phyloP scores from a whole-genome alignment of 2,888 invertebrate species.

The Hydroisotoma schaefferi region DNA sequence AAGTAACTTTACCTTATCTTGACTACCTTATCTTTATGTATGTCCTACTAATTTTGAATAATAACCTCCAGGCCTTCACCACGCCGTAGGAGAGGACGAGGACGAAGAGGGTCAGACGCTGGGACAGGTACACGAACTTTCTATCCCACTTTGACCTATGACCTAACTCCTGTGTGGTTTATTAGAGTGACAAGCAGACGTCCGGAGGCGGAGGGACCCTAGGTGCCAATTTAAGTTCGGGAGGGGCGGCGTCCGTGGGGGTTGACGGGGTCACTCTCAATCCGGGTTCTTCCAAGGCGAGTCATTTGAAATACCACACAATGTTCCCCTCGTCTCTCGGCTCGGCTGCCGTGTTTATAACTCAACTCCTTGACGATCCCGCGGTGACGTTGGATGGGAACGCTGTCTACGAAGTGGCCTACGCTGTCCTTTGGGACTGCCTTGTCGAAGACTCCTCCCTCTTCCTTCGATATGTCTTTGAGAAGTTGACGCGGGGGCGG shows the following conservation, averaged over 20 bases:
- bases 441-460: conserved; percentile 96
- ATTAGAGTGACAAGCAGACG: conserved; percentile 30
- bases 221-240: conserved; percentile 26
- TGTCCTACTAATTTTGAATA: not conserved
- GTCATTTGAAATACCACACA: conserved; percentile 55
- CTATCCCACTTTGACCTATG: not conserved
- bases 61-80: conserved; percentile 41
- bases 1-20: conserved; percentile 62
- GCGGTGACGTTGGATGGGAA: conserved; percentile 91
- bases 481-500: conserved; percentile 86
- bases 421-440: conserved; percentile 96
- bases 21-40: conserved; percentile 1
- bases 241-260: conserved; percentile 24
- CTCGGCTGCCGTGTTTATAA: conserved; percentile 91
- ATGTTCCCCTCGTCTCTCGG: conserved; percentile 96
- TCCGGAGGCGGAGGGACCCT: conserved; percentile 17
- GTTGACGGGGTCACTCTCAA: conserved; percentile 45
- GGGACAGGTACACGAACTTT: conserved; percentile 18
- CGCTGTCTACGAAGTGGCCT: conserved; percentile 95
- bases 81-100: conserved; percentile 47
- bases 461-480: conserved; percentile 91
- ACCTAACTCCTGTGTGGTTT: not conserved
- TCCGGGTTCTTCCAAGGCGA: conserved; percentile 48
- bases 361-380: conserved; percentile 90
- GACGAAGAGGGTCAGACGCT: conserved; percentile 42